Evolutionary conservation across 1,140 invertebrate species (phyloP), one percentile per base, ranked within the genome.

Genomic region (Ceratina calcarata): DNA sequence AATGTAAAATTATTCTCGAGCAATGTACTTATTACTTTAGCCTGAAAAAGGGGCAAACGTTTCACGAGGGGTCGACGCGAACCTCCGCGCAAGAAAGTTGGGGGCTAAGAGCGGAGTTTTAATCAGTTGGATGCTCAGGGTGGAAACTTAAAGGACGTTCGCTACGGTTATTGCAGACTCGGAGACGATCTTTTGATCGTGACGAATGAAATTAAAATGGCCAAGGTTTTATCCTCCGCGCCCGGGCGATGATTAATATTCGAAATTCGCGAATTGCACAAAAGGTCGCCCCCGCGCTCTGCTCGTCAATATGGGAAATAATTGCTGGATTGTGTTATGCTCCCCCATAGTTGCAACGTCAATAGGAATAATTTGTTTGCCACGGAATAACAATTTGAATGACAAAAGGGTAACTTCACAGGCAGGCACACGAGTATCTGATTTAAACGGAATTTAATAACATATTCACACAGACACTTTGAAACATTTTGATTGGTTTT

Each of bases 1-100:
- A 16, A 64, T 22, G 72, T 20, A 60, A 69, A 76, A 69, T 76
- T 76, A 76, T 76, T 69, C 55, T 13, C 18, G n/a, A 20, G 65
- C 22, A 45, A 24, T 20, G 53, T 45, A 45, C 37, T 45, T 45
- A 45, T 45, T 57, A 55, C 53, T 27, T 22, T 45, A 13, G 64
- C 16, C 22, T 58, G 53, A 13, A 76, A 76, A 60, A 45, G 37
- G 69, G 55, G 53, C 69, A 64, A 64, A 22, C 73, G 32, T 66
- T 67, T 10, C 62, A 24, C n/a, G 51, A 49, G 64, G 20, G 37
- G 37, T 45, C 37, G 12, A 55, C 61, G 61, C 18, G 72, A 4
- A 37, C n/a, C 68, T 70, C 22, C 3, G 62, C 22, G 12, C 49
- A 18, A 27, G 3, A 27, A 75, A 58, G 18, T 68, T 13, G 37